A percentile compares a stretch with the other conserved stretches of the same genome.
Conservation (phyloP, 1,140 invertebrate species). For the Laodelphax striatellus region DNA sequence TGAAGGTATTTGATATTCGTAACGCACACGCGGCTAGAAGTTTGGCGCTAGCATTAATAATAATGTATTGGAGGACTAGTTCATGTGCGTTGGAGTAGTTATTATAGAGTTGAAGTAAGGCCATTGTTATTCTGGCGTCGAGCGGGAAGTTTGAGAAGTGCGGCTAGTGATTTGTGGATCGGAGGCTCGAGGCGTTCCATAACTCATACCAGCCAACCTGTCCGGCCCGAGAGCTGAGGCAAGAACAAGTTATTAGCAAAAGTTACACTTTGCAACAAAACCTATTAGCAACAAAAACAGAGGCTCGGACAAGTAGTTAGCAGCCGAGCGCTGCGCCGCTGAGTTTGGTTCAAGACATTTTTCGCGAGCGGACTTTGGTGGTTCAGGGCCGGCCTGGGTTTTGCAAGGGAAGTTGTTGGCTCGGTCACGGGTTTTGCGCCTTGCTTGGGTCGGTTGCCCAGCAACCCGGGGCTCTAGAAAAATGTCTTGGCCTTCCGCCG, state of each 20-base stretch:
- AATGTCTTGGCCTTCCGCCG: slow-evolving; percentile 2
- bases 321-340: background rate
- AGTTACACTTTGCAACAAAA: slow-evolving; percentile 2
- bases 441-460: background rate
- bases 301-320: background rate
- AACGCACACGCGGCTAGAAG: too few relatives aligned
- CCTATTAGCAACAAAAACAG: slow-evolving; percentile 3
- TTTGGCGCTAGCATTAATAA: too few relatives aligned
- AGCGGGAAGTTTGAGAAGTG: too few relatives aligned
- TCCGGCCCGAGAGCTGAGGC: background rate
- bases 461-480: background rate
- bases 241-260: slow-evolving; percentile 4
- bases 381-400: background rate
- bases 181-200: background rate
- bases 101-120: too few relatives aligned
- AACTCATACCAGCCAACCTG: background rate
- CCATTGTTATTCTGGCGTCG: too few relatives aligned
- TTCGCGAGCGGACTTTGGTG: background rate
- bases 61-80: too few relatives aligned
- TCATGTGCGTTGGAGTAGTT: too few relatives aligned
- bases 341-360: slow-evolving; percentile 1
- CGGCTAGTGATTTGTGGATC: too few relatives aligned
- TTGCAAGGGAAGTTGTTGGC: background rate
- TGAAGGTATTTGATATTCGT: too few relatives aligned
- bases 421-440: background rate